Evolutionary conservation across 2,888 invertebrate species (phyloP).

Genomic region (Ormyrus thymus): DNA sequence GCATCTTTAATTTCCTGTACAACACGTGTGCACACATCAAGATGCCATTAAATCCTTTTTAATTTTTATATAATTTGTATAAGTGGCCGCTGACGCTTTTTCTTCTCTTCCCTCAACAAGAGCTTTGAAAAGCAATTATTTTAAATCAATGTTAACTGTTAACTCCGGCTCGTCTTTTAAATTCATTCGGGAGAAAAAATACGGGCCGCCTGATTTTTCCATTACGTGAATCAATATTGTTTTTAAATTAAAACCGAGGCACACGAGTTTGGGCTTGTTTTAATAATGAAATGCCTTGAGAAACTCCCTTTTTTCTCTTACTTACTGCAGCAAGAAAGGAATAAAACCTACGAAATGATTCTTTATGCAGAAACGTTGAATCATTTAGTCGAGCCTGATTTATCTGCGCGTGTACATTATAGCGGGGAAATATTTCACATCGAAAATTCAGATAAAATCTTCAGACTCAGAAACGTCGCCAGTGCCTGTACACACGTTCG

Average conservation of each 20-base stretch:
- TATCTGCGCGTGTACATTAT: constrained; percentile 1
- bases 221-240: no score
- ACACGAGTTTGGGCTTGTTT: no score
- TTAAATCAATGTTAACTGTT: constrained; percentile 13
- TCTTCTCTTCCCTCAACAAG: not conserved
- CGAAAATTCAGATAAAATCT: constrained; percentile 37
- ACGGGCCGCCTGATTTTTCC: no score
- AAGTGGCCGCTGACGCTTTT: constrained; percentile 4
- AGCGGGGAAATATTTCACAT: constrained; percentile 19
- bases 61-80: constrained; percentile 24
- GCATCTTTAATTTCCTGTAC: constrained; percentile 41
- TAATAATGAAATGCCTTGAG: no score
- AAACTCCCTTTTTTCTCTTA: no score
- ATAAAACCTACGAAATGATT: constrained; percentile 15
- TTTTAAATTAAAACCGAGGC: no score
- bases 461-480: constrained; percentile 24
- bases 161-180: not conserved
- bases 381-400: constrained; percentile 5
- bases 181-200: no score
- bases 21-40: not conserved
- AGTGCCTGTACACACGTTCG: constrained; percentile 2
- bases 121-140: constrained; percentile 7
- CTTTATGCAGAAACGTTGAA: not conserved
- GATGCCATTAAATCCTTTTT: constrained; percentile 7
- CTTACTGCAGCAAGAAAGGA: not conserved